Percentiles rank a stretch among this genome's conserved stretches.
These are phyloP conservation scores for Hylaeus volcanicus DNA, from an alignment of 1,140 invertebrate species.

Conservation along the genomic window DNA sequence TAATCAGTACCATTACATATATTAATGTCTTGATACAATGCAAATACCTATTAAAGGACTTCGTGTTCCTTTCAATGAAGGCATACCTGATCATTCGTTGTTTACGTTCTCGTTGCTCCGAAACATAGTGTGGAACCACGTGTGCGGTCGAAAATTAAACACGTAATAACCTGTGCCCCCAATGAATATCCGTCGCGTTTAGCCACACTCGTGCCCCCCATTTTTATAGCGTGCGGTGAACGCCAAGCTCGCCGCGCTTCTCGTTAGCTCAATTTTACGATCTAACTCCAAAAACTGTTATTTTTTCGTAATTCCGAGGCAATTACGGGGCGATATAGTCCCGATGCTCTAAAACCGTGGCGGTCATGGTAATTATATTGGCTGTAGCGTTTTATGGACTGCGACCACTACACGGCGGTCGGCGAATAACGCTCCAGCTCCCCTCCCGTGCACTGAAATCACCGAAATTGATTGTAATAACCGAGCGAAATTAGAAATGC, in stretches of 20 bases:
- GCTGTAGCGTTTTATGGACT: constrained; percentile 42
- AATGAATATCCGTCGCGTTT: too few species aligned
- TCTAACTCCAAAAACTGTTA: constrained; percentile 55
- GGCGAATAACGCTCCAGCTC: too few species aligned
- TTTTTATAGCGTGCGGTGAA: constrained; percentile 66
- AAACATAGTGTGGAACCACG: too few species aligned
- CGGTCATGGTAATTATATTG: constrained; percentile 35
- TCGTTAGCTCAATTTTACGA: constrained; percentile 76
- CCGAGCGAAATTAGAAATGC: constrained; percentile 36
- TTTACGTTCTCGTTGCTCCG: too few species aligned
- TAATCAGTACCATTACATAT: too few species aligned
- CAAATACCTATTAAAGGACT: too few species aligned
- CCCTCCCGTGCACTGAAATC: background rate
- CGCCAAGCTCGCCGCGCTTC: constrained; percentile 53
- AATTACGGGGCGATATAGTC: constrained; percentile 54
- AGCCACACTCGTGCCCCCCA: too few species aligned
- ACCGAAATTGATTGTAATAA: constrained; percentile 51
- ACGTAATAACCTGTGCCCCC: too few species aligned
- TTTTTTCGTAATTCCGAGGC: constrained; percentile 68
- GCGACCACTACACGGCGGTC: constrained; percentile 1
- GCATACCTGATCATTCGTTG: too few species aligned
- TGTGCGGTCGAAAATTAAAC: too few species aligned
- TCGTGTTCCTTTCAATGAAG: too few species aligned
- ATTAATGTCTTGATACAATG: too few species aligned
- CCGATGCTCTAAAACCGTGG: constrained; percentile 35